phyloP scores from a whole-genome alignment of 2,113 vertebrate genomes.

The Alces alces region DNA sequence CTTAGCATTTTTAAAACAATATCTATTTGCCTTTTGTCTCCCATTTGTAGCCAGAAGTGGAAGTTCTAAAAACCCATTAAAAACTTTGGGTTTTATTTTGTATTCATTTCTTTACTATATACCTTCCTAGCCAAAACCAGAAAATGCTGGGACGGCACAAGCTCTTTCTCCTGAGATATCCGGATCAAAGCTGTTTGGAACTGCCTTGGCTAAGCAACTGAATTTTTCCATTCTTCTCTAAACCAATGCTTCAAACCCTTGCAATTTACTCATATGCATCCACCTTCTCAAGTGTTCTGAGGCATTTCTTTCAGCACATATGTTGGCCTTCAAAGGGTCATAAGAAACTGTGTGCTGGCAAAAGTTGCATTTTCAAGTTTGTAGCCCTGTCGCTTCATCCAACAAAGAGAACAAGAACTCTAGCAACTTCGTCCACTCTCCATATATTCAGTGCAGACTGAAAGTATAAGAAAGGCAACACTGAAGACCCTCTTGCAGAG shows the following conservation, averaged over 20 bases:
- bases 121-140: conserved; percentile 66
- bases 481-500: background rate
- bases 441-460: background rate
- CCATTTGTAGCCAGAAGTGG: conserved; percentile 57
- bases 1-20: conserved; percentile 72
- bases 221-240: conserved; percentile 70
- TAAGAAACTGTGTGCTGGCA: conserved; percentile 36
- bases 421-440: background rate
- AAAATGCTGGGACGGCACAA: conserved; percentile 56
- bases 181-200: conserved; percentile 63
- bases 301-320: conserved; percentile 20
- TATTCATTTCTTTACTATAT: conserved; percentile 68
- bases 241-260: conserved; percentile 60
- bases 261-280: conserved; percentile 56
- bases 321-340: conserved; percentile 46
- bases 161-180: conserved; percentile 65
- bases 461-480: background rate
- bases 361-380: conserved; percentile 24
- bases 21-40: conserved; percentile 72
- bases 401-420: background rate
- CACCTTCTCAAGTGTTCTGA: conserved; percentile 71
- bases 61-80: conserved; percentile 71
- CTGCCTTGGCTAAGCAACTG: conserved; percentile 55
- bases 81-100: conserved; percentile 65
- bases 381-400: background rate